phyloP scores from a whole-genome alignment of 2,113 vertebrate species.

The Nesogale talazaci region DNA sequence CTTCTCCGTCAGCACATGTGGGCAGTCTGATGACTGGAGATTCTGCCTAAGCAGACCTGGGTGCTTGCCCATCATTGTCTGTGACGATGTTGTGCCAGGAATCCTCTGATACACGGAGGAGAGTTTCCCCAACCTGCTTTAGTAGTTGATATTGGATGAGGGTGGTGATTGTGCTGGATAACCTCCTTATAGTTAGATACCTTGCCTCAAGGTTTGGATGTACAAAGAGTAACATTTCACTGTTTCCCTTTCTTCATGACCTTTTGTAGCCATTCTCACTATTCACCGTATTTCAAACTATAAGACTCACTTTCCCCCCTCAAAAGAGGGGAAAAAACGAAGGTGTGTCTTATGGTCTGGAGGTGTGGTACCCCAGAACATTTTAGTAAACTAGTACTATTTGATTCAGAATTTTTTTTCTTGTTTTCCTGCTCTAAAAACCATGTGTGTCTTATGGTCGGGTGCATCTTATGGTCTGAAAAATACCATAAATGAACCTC shows the following conservation, averaged over 20 bases:
- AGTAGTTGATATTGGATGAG: fast-evolving
- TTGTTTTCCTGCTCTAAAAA: no score
- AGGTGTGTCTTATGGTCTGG: no score
- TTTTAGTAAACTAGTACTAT: no score
- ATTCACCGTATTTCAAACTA: no score
- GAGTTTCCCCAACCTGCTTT: background rate
- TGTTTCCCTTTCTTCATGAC: no score
- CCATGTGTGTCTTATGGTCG: no score
- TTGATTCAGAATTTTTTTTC: no score
- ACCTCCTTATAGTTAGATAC: no score
- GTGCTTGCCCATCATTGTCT: background rate
- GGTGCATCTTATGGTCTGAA: no score
- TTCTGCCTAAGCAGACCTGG: background rate
- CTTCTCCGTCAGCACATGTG: background rate
- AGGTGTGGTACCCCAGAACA: no score
- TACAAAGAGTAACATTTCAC: background rate
- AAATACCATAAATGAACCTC: background rate
- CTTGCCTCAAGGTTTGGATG: background rate
- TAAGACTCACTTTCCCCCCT: no score
- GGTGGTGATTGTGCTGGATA: background rate
- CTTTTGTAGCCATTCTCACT: background rate
- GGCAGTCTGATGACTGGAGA: background rate
- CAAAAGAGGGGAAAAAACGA: no score
- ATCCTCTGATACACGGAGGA: background rate
- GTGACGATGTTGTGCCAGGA: fast-evolving